These are phyloP conservation scores for Melanerpes aurifrons DNA, from an alignment of 2,113 vertebrate genomes.

Conservation along the genomic window DNA sequence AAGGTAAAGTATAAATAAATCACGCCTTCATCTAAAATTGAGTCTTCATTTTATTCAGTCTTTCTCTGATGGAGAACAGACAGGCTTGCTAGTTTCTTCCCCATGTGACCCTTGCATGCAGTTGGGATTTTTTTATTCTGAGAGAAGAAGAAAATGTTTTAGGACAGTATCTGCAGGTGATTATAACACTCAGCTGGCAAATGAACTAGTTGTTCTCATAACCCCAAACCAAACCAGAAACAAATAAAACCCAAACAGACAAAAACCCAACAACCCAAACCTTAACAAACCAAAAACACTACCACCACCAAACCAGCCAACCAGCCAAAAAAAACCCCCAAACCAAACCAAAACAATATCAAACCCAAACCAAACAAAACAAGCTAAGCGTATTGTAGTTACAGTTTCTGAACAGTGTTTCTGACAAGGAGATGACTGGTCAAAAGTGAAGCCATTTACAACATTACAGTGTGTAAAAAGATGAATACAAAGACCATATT, in stretches of 20 bases:
- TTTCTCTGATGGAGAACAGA: constrained; percentile 2
- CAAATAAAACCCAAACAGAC: background rate
- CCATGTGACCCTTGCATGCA: background rate
- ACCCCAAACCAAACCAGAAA: background rate
- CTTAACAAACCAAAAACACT: too few species aligned
- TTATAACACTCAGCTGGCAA: background rate
- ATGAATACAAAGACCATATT: background rate
- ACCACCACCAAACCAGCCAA: too few species aligned
- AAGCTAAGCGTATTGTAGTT: background rate
- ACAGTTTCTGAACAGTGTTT: background rate
- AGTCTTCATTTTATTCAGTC: background rate
- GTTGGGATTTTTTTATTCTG: background rate
- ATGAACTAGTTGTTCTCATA: background rate
- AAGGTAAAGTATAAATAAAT: background rate
- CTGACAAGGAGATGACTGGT: background rate
- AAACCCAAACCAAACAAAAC: background rate
- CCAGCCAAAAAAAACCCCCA: too few species aligned
- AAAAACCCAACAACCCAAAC: background rate
- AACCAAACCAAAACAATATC: too few species aligned
- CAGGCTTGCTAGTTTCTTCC: background rate
- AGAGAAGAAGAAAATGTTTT: background rate
- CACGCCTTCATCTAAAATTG: background rate
- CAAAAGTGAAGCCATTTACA: background rate
- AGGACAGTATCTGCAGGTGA: background rate
- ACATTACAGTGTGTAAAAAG: background rate